A percentile compares a stretch with the other conserved stretches of the same genome.
phyloP scores from a whole-genome alignment of 2,797 vertebrate genomes.

The Neoniphon sammara region DNA sequence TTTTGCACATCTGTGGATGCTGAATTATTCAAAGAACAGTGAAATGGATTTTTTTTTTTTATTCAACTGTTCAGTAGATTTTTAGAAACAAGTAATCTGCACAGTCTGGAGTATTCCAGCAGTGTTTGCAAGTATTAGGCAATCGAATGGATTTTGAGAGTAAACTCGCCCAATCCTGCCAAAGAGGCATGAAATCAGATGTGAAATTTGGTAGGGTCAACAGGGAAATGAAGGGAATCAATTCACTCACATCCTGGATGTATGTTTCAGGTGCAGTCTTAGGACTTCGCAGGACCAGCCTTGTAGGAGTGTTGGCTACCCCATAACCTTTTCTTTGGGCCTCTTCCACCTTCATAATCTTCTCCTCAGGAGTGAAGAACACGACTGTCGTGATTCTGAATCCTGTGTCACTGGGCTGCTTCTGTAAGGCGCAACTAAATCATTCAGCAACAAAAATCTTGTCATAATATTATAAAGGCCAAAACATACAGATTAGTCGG shows the following conservation, averaged over 20 bases:
- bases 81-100: slow-evolving; percentile 12
- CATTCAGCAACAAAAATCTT: background rate
- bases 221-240: background rate
- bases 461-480: background rate
- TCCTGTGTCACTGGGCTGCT: slow-evolving; percentile 27
- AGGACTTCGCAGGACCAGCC: slow-evolving; percentile 79
- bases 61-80: slow-evolving; percentile 21
- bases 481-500: background rate
- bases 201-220: background rate
- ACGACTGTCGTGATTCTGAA: slow-evolving; percentile 76
- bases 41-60: too few relatives aligned
- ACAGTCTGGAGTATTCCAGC: slow-evolving; percentile 3
- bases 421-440: slow-evolving; percentile 31
- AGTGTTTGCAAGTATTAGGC: slow-evolving; percentile 25
- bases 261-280: slow-evolving; percentile 64
- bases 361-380: slow-evolving; percentile 78
- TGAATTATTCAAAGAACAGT: background rate
- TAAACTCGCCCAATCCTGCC: background rate
- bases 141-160: background rate
- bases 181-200: background rate
- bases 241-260: slow-evolving; percentile 61
- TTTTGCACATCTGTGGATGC: background rate
- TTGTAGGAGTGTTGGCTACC: slow-evolving; percentile 74
- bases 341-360: slow-evolving; percentile 67
- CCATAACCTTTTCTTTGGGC: slow-evolving; percentile 80